Evolutionary conservation across 2,888 invertebrate genomes (phyloP).

Genomic region (Selenia dentaria): DNA sequence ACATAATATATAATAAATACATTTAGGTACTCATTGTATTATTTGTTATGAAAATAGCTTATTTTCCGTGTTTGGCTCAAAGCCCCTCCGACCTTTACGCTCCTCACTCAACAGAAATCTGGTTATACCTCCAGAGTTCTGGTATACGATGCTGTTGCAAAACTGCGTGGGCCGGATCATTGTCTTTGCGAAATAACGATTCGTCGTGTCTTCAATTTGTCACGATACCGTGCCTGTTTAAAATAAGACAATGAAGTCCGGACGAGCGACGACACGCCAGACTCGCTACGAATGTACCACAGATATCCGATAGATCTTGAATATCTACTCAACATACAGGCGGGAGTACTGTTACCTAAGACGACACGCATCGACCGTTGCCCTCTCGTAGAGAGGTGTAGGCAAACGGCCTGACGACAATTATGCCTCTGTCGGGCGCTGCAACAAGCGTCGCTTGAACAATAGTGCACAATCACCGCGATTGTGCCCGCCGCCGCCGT

Average conservation of each 20-base stretch:
- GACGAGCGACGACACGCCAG: constrained; percentile 21
- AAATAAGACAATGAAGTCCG: constrained; percentile 28
- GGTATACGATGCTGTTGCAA: constrained; percentile 29
- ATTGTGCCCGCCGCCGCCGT: constrained; percentile 54
- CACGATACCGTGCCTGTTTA: constrained; percentile 21
- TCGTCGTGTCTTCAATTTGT: constrained; percentile 23
- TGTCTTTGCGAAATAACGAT: constrained; percentile 29
- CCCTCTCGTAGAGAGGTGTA: constrained; percentile 38
- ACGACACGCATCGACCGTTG: constrained; percentile 35
- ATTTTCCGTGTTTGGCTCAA: constrained; percentile 59
- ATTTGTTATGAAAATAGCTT: constrained; percentile 67
- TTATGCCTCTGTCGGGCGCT: constrained; percentile 54
- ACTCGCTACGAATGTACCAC: constrained; percentile 13
- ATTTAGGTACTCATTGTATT: too few relatives aligned
- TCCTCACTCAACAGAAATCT: constrained; percentile 34
- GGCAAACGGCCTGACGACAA: constrained; percentile 52
- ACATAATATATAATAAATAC: too few relatives aligned
- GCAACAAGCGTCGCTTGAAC: constrained; percentile 58
- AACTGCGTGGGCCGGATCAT: constrained; percentile 28
- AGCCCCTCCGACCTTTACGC: constrained; percentile 50
- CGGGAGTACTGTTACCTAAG: constrained; percentile 57
- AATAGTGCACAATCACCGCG: constrained; percentile 75
- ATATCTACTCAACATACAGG: constrained; percentile 47
- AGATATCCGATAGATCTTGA: constrained; percentile 33
- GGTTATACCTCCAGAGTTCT: constrained; percentile 22